Conservation (phyloP, 2,113 vertebrate genomes). For the Cervus canadensis region DNA sequence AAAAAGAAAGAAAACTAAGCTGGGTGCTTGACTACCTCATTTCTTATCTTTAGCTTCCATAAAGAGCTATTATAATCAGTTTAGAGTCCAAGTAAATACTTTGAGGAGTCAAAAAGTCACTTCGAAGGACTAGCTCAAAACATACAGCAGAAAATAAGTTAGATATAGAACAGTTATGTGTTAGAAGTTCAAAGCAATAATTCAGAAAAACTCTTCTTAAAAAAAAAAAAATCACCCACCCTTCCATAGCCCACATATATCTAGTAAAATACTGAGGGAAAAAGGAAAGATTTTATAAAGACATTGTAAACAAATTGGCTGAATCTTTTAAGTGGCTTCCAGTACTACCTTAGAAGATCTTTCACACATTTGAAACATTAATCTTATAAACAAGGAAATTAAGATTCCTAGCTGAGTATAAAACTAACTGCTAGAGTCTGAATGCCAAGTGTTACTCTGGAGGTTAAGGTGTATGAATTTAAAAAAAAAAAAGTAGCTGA, state of each 20-base stretch:
- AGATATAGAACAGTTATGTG: neutral
- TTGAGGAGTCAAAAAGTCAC: conserved; percentile 2
- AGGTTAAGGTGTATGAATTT: neutral
- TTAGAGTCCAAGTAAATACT: conserved; percentile 14
- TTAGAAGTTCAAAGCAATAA: neutral
- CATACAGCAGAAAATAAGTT: neutral
- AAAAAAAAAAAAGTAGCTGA: neutral
- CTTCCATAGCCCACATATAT: neutral
- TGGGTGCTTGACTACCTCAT: neutral
- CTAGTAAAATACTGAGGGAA: neutral
- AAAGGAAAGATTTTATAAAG: neutral
- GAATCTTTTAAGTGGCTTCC: neutral
- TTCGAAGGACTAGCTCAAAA: neutral
- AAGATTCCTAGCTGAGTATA: conserved; percentile 1
- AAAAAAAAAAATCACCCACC: neutral
- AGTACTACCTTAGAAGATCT: neutral
- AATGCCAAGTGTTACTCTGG: neutral
- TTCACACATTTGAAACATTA: conserved; percentile 11
- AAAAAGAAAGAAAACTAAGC: conserved; percentile 25
- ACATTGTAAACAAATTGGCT: neutral
- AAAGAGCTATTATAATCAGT: neutral
- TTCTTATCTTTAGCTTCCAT: neutral
- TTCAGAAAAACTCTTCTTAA: neutral
- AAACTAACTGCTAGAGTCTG: neutral
- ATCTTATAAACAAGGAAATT: conserved; percentile 28